These are phyloP conservation scores for Coccyzus lansbergi DNA, from an alignment of 2,797 vertebrate species.

Conservation along the genomic window DNA sequence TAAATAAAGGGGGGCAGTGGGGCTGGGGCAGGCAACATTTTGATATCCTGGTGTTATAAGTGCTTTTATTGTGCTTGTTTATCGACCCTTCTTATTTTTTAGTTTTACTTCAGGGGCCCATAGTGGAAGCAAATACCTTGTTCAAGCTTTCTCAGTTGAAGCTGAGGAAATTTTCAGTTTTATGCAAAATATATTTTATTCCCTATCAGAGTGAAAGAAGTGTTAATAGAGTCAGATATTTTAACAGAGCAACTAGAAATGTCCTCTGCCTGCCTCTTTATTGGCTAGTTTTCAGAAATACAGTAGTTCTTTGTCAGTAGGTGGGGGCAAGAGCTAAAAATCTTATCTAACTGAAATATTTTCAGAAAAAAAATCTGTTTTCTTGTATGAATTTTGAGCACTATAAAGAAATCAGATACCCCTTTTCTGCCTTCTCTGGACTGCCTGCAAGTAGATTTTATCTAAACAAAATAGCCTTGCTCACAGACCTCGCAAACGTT, in stretches of 20 bases:
- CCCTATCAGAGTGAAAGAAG: not conserved
- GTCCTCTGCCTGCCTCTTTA: not conserved
- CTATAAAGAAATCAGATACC: not conserved
- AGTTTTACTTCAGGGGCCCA: not conserved
- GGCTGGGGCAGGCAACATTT: not conserved
- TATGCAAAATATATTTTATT: not conserved
- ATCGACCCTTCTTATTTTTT: not conserved
- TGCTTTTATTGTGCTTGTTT: not conserved
- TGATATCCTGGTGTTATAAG: not conserved
- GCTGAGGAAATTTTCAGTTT: not conserved
- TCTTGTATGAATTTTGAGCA: not conserved
- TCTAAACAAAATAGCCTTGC: slow-evolving; percentile 5
- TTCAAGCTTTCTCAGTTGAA: not conserved
- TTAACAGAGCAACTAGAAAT: slow-evolving; percentile 11
- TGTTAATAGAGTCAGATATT: not conserved
- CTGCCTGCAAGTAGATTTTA: not conserved
- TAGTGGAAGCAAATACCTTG: not conserved
- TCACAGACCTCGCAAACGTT: slow-evolving; percentile 8
- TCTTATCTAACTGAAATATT: slow-evolving; percentile 21
- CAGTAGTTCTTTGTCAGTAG: not conserved
- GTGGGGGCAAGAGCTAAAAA: not conserved
- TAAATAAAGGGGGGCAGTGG: rapidly evolving
- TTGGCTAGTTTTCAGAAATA: slow-evolving; percentile 28
- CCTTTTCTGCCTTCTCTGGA: slow-evolving; percentile 15
- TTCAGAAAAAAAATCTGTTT: not conserved